Conservation (phyloP, 1,140 invertebrate genomes). For the Drosophila obscura region DNA sequence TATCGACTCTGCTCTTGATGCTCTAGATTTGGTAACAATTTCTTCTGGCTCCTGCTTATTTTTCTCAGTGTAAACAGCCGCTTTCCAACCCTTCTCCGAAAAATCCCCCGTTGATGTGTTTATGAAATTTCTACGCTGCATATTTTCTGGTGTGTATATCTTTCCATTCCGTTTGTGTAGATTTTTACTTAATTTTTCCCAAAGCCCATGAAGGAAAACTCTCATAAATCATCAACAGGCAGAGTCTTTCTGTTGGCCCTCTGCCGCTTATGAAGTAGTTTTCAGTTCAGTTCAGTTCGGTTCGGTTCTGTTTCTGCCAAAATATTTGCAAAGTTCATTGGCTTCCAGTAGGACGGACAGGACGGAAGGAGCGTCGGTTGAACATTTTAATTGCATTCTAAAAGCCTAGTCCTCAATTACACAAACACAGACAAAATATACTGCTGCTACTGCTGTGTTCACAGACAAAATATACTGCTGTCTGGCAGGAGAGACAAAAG, state of each 20-base stretch:
- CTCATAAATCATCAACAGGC: slow-evolving; percentile 78
- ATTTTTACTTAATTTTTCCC: slow-evolving; percentile 66
- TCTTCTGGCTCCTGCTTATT: neutral
- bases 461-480: slow-evolving; percentile 11
- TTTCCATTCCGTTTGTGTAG: slow-evolving; percentile 13
- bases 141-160: slow-evolving; percentile 71
- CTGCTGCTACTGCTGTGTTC: neutral
- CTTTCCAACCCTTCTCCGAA: slow-evolving; percentile 7
- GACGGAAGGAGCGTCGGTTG: neutral
- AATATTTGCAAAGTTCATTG: slow-evolving; percentile 68
- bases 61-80: neutral
- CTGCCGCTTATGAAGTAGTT: slow-evolving; percentile 3
- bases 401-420: slow-evolving; percentile 56
- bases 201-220: slow-evolving; percentile 57
- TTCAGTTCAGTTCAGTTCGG: slow-evolving; percentile 5
- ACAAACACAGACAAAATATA: slow-evolving; percentile 17
- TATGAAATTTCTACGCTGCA: slow-evolving; percentile 78
- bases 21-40: too few species aligned
- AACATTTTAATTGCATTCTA: slow-evolving; percentile 79
- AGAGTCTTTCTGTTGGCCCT: slow-evolving; percentile 15
- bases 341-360: slow-evolving; percentile 24
- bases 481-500: slow-evolving; percentile 54
- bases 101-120: slow-evolving; percentile 72
- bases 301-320: slow-evolving; percentile 17
- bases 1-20: too few species aligned